Evolutionary conservation across 2,888 invertebrate species (phyloP), one percentile per base, ranked within the genome.

Genomic region (Alloplasta piceator): DNA sequence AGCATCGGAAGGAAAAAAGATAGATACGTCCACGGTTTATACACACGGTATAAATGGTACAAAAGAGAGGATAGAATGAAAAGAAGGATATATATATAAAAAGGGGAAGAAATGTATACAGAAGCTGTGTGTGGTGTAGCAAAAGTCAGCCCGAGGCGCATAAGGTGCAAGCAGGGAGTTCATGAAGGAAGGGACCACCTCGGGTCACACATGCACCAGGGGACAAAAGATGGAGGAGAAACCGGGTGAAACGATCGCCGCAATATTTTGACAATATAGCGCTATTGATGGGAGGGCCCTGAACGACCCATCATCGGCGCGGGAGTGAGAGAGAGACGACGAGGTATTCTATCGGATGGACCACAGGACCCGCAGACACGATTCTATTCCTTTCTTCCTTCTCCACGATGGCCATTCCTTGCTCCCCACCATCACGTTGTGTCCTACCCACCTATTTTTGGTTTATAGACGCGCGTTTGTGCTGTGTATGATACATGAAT

Each of bases 191-290:
- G 26, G 38, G 70, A 70, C 52, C 14, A 48, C 10, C 48, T 12
- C 67, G 56, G 50, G 67, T 60, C 67, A 66, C 63, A 64, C 12
- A 67, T 52, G 67, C 76, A 73, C 56, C 83, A 80, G 85, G 81
- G 78, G 84, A 85, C 83, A 84, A 88, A 89, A 55, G 48, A 4
- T 38, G 43, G 55, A 77, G 66, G 58, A 89, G 88, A 87, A 86
- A 87, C 76, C 79, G 76, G 79, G 76, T 73, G 78, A 86, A 82
- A 87, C 84, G 90, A 90, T 91, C 90, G 87, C 89, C 89, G 89
- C 91, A 92, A 92, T 92, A 91, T 92, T 92, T 92, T 92, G 92
- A 92, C 92, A 92, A 91, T 91, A 88, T 88, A 87, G 87, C 85
- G 87, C 87, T 87, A 90, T 91, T 89, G 88, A 89, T 79, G 87